Evolutionary conservation across 2,113 vertebrate species (phyloP), one percentile per base, ranked within the genome.

Genomic region (Pachycephala philippinensis): DNA sequence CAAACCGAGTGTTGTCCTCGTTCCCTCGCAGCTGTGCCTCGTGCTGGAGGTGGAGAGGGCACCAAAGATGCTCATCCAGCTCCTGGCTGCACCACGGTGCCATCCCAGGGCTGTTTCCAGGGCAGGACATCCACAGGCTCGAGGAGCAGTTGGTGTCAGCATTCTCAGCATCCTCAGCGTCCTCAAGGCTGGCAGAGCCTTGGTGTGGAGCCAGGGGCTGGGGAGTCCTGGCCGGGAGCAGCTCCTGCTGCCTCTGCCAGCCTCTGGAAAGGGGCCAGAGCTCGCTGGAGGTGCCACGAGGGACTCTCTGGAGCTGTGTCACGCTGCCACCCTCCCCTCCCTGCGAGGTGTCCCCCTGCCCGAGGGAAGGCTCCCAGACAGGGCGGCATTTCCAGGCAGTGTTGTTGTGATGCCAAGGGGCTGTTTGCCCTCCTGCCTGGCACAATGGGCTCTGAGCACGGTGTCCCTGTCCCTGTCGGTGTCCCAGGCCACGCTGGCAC

Each of bases 1-100:
- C 13, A 4, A 28, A 1, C 6, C 0, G 1, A 7, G 5, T 17
- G 28, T 6, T 24, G 45, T 28, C 31, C 33, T 30, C 0, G 7
- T 63, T 61, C 37, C 30, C 35, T 84, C 10, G 2, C 11, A 15
- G 45, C 3, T 8, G 2, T 3, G 2, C 31, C 31, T 57, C 28
- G 18, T 52, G 52, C 52, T 57, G 61, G n/a, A 21, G 60, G 26
- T 27, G 80, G 50, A 79, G 45, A 61, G 80, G 61, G 57, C 52
- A 71, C 49, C 57, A 3, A 0, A 0, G 35, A 40, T 14, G 3
- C 42, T 45, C 63, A 4, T 53, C 31, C 4, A 2, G 26, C 42
- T 66, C 13, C 16, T 1, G 24, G n/a, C 52, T 27, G 20, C 53
- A 5, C 31, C 28, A 1, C 0, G 5, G 8, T 70, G 60, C 63